Evolutionary conservation across 2,888 invertebrate species (phyloP).

Genomic region (Chironomus tentans): DNA sequence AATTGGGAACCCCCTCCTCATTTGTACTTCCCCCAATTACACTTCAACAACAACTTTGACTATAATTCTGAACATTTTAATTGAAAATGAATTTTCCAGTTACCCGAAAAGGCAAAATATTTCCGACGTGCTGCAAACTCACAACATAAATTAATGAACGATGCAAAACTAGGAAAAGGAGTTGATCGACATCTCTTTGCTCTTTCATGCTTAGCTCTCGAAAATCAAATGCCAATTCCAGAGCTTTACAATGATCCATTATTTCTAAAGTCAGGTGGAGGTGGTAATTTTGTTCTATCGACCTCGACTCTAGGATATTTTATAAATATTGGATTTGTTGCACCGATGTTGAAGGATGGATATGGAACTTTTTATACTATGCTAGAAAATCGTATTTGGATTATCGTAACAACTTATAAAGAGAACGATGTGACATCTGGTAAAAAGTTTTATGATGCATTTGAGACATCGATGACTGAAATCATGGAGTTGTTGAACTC

Average conservation of each 20-base stretch:
- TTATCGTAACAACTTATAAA: constrained; percentile 38
- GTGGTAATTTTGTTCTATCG: constrained; percentile 53
- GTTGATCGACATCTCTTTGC: constrained; percentile 54
- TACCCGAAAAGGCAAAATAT: constrained; percentile 33
- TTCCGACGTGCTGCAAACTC: constrained; percentile 45
- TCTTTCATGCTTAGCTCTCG: constrained; percentile 45
- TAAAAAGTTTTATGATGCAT: constrained; percentile 36
- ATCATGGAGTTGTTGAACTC: constrained; percentile 33
- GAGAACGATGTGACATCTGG: constrained; percentile 40
- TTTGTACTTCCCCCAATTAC: no score
- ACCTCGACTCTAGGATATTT: constrained; percentile 52
- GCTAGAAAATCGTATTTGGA: constrained; percentile 39
- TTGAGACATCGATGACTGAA: constrained; percentile 36
- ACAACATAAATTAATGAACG: constrained; percentile 47
- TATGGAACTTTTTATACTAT: constrained; percentile 55
- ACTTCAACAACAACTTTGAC: not conserved
- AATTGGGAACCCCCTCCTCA: no score
- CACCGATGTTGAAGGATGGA: constrained; percentile 53
- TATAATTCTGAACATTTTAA: not conserved
- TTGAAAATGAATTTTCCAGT: not conserved
- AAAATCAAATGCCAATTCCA: constrained; percentile 44
- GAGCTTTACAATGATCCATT: constrained; percentile 47
- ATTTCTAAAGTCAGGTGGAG: constrained; percentile 50
- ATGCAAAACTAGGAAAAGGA: constrained; percentile 45
- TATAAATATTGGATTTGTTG: constrained; percentile 48